Evolutionary conservation across 2,888 invertebrate species (phyloP), one percentile per base, ranked within the genome.

Genomic region (Peribatodes rhomboidaria): DNA sequence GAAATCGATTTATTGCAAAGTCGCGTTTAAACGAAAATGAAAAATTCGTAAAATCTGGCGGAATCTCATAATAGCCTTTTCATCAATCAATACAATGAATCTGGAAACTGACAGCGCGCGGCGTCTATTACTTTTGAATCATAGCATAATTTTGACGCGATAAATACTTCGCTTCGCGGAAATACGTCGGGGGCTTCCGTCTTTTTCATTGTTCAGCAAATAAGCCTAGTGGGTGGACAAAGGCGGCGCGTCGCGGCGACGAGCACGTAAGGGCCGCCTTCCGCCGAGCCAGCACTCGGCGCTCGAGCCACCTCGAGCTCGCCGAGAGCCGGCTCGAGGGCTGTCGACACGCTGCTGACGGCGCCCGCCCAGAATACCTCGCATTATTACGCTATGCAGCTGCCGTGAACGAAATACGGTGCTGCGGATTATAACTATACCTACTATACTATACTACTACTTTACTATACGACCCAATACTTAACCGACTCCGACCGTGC

Each of bases 181-280:
- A 89, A 87, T 87, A 83, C 80, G 85, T 83, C 71, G 81, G 82
- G 83, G 80, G 82, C 85, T 89, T 90, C 89, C 86, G 87, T 87
- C 85, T 90, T 92, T 90, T 90, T 85, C 90, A 90, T 92, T 92
- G 92, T 91, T 92, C 92, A 92, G 92, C 92, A 92, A 92, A 92
- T 92, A 91, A 92, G 91, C 88, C 89, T 92, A 91, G 92, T 91
- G 91, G 90, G 84, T 86, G 89, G 90, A 92, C 92, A 92, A 92
- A 92, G 91, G 91, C 90, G 87, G 87, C 85, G 85, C 85, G 89
- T 87, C 89, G 89, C 79, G 85, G 82, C 85, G 86, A 87, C 85
- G 82, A 89, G 90, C 88, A 86, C 90, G 87, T 90, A 90, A 91
- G 91, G 88, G 89, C 81, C 78, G 83, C 89, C 90, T 91, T 92